These are phyloP conservation scores for Irena cyanogastra DNA, from an alignment of 2,113 vertebrate genomes.

Conservation along the genomic window DNA sequence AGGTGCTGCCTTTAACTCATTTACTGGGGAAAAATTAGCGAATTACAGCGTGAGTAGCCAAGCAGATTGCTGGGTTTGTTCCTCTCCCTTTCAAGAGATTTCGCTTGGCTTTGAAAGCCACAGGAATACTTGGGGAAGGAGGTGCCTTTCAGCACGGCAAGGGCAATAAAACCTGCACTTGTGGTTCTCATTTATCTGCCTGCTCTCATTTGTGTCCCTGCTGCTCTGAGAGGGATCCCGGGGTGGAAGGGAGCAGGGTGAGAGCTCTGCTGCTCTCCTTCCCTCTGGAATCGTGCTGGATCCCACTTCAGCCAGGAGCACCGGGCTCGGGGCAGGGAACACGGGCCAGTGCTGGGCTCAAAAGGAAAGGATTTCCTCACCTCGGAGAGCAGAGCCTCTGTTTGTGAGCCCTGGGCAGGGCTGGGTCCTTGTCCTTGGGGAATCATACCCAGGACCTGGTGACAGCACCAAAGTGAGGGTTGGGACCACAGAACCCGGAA, in stretches of 20 bases:
- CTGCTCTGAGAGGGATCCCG: not conserved
- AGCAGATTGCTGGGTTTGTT: not conserved
- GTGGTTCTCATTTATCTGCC: not conserved
- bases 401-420: not conserved
- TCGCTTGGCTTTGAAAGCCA: not conserved
- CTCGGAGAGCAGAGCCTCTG: not conserved
- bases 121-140: not conserved
- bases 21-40: not conserved
- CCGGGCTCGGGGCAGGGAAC: fast-evolving
- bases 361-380: not conserved
- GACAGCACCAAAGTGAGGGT: not conserved
- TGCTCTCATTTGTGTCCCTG: not conserved
- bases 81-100: not conserved
- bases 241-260: fast-evolving
- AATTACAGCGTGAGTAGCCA: not conserved
- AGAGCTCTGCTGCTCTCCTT: not conserved
- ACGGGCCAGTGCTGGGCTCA: fast-evolving
- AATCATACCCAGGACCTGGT: too few relatives aligned
- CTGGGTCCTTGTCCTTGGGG: too few relatives aligned
- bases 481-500: not conserved
- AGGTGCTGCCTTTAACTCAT: not conserved
- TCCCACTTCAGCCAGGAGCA: not conserved
- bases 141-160: not conserved
- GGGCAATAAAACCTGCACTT: not conserved
- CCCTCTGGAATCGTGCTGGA: not conserved